These are phyloP conservation scores for Cylloceria caligata DNA, from an alignment of 2,888 invertebrate genomes.

Conservation along the genomic window DNA sequence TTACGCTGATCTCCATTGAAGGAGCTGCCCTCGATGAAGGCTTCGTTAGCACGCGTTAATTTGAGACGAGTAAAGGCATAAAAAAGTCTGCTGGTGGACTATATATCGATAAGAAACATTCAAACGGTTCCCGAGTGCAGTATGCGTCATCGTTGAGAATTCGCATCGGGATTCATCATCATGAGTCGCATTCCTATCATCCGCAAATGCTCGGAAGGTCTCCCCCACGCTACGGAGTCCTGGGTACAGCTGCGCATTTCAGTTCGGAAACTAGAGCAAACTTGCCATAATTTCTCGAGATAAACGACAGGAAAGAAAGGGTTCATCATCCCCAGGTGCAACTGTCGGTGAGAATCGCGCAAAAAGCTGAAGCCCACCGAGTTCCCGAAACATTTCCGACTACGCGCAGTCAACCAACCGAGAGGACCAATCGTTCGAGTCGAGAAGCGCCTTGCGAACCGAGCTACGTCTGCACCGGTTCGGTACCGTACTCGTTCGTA, in stretches of 20 bases:
- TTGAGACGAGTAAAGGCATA: not conserved
- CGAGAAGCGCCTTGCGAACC: not conserved
- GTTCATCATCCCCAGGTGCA: not conserved
- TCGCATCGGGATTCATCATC: conserved; percentile 14
- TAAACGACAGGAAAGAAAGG: not conserved
- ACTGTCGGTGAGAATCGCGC: conserved; percentile 1
- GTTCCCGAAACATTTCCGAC: conserved; percentile 54
- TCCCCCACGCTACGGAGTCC: not conserved
- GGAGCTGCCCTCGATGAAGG: conserved; percentile 2
- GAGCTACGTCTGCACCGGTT: not conserved
- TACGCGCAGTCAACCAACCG: conserved; percentile 34
- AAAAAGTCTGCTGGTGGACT: not conserved
- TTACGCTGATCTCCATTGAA: not conserved
- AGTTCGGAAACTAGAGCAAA: conserved; percentile 12
- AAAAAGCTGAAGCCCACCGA: conserved; percentile 43
- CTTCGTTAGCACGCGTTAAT: not conserved
- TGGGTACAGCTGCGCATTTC: not conserved
- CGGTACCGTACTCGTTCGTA: conserved; percentile 16
- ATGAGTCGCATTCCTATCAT: conserved; percentile 27
- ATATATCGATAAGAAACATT: conserved; percentile 6
- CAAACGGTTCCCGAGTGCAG: conserved; percentile 14
- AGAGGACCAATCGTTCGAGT: conserved; percentile 30
- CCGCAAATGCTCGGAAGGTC: not conserved
- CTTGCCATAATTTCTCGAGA: conserved; percentile 9
- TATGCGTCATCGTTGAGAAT: conserved; percentile 39